phyloP scores from a whole-genome alignment of 2,113 vertebrate genomes.

The Rhinolophus ferrumequinum region DNA sequence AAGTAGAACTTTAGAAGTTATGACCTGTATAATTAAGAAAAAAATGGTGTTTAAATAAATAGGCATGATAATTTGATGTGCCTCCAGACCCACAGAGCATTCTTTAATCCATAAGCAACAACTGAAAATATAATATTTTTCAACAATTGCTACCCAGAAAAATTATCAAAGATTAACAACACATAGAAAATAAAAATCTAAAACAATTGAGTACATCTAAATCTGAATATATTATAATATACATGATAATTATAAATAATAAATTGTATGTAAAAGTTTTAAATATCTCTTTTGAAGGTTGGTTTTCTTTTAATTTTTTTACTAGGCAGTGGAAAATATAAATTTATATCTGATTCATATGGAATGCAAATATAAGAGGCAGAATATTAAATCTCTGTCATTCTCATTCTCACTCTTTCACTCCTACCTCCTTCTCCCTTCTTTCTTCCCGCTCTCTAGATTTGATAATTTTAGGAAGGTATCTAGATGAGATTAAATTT shows the following conservation, averaged over 20 bases:
- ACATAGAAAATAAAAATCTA: neutral
- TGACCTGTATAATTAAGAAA: conserved; percentile 21
- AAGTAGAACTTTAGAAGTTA: conserved; percentile 10
- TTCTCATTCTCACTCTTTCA: neutral
- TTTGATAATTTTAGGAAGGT: neutral
- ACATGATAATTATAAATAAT: neutral
- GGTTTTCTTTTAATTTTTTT: neutral
- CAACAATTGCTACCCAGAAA: neutral
- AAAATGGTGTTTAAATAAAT: conserved; percentile 14
- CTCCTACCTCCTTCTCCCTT: neutral
- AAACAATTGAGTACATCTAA: neutral
- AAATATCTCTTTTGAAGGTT: neutral
- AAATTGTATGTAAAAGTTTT: neutral
- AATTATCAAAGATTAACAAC: neutral
- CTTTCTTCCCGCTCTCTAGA: neutral
- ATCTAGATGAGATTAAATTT: neutral
- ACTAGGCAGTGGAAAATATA: neutral
- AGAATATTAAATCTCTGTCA: neutral
- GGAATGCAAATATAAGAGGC: neutral
- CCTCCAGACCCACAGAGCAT: neutral
- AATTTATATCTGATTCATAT: neutral
- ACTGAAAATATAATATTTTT: neutral
- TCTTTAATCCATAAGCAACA: neutral
- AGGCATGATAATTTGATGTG: neutral
- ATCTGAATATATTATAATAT: neutral